A percentile compares a stretch with the other conserved stretches of the same genome.
Evolutionary conservation across 2,797 vertebrate genomes (phyloP).

Genomic region (Anguilla anguilla): DNA sequence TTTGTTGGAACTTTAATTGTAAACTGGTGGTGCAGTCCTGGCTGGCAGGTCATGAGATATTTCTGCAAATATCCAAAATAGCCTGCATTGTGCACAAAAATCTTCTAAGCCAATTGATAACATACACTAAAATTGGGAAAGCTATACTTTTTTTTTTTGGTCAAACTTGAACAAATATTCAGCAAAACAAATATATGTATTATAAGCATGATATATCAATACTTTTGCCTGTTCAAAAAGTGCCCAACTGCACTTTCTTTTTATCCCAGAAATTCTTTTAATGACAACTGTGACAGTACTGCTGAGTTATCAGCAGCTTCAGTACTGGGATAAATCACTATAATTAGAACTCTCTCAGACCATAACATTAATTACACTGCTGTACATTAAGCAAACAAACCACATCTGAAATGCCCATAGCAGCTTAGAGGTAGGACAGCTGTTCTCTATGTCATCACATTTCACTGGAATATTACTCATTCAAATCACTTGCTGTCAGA

Average conservation of each 20-base stretch:
- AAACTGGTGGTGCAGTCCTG: no score
- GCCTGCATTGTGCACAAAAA: no score
- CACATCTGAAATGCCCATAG: conserved; percentile 31
- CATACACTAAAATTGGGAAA: no score
- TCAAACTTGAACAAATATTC: neutral
- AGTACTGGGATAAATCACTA: conserved; percentile 44
- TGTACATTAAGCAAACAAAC: conserved; percentile 46
- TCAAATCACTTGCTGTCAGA: neutral
- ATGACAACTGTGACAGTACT: conserved; percentile 29
- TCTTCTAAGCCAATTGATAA: no score
- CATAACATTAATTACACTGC: conserved; percentile 49
- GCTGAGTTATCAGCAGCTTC: conserved; percentile 33
- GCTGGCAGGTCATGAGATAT: no score
- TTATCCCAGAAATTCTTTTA: neutral
- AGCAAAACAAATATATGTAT: neutral
- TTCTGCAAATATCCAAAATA: no score
- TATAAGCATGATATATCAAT: conserved; percentile 13
- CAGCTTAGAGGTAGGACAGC: neutral
- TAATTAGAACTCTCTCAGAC: conserved; percentile 47
- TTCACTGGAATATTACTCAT: neutral
- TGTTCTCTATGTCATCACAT: neutral
- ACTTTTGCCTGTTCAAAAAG: conserved; percentile 4
- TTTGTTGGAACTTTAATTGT: no score
- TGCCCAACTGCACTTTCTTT: conserved; percentile 20
- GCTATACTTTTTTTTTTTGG: neutral